These are phyloP conservation scores for Lepidocyrtinus sp. DNA, from an alignment of 2,888 invertebrate genomes.

Conservation along the genomic window DNA sequence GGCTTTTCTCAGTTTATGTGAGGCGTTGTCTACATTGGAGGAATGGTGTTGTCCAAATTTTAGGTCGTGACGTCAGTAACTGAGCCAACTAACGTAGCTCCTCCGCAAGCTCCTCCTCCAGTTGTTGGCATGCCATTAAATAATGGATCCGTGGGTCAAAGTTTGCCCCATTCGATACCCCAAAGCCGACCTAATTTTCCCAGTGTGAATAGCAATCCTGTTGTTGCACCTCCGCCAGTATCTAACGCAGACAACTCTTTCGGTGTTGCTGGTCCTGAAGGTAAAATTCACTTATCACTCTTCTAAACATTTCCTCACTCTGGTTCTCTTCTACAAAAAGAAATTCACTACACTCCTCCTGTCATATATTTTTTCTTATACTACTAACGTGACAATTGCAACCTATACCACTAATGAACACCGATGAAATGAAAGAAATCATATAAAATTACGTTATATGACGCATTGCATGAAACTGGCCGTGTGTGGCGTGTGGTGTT, in stretches of 20 bases:
- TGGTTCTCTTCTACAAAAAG: conserved; percentile 9
- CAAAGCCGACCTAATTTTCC: conserved; percentile 37
- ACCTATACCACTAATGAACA: background rate
- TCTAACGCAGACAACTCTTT: conserved; percentile 55
- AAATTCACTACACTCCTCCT: background rate
- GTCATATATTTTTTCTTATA: conserved; percentile 3
- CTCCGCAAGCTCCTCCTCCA: conserved; percentile 34
- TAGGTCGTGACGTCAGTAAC: conserved; percentile 52
- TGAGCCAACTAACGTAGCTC: conserved; percentile 20
- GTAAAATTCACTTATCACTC: conserved; percentile 39
- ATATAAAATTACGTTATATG: background rate
- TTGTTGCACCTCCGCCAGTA: conserved; percentile 23
- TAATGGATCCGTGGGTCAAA: conserved; percentile 58
- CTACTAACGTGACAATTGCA: background rate
- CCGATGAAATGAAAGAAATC: background rate
- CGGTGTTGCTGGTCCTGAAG: conserved; percentile 45
- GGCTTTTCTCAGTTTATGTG: conserved; percentile 1
- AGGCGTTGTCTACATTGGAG: background rate
- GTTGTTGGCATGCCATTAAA: conserved; percentile 49
- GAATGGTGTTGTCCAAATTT: conserved; percentile 24
- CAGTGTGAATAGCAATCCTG: conserved; percentile 55
- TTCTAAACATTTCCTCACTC: no score
- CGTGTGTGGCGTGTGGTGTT: background rate
- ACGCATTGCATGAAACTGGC: conserved; percentile 8
- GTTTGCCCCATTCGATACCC: conserved; percentile 38